Conservation (phyloP, 1,140 invertebrate genomes). For the Carcinoscorpius rotundicauda region DNA sequence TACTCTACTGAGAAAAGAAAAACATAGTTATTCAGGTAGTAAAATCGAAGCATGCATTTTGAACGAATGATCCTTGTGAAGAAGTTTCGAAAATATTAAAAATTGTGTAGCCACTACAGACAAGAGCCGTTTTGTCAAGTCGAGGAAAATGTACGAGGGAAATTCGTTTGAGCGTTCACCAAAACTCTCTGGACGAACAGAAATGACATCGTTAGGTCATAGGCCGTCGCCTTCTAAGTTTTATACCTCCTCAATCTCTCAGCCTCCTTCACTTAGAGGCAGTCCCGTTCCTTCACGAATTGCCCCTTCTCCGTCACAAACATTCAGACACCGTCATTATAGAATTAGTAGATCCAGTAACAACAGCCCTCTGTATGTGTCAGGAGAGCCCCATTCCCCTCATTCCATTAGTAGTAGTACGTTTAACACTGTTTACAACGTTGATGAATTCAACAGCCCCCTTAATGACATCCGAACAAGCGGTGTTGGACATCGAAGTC, state of each 20-base stretch:
- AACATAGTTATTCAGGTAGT: no score
- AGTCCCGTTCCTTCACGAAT: constrained; percentile 4
- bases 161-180: no score
- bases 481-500: constrained; percentile 1
- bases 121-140: no score
- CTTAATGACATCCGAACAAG: constrained; percentile 41
- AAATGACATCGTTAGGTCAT: no score
- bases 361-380: constrained; percentile 18
- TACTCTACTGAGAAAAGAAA: no score
- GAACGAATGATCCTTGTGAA: no score
- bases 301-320: constrained; percentile 4
- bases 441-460: constrained; percentile 57
- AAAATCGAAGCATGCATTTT: no score
- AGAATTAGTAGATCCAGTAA: constrained; percentile 16
- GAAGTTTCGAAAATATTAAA: no score
- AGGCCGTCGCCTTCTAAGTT: background rate
- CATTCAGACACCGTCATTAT: background rate
- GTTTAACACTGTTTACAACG: constrained; percentile 33
- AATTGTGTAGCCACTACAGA: no score
- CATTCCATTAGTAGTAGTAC: constrained; percentile 10
- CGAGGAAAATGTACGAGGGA: no score
- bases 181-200: no score
- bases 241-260: constrained; percentile 14
- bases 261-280: constrained; percentile 12
- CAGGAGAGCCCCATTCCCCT: constrained; percentile 9